Evolutionary conservation across 2,888 invertebrate genomes (phyloP).

Genomic region (Chironomus tentans): DNA sequence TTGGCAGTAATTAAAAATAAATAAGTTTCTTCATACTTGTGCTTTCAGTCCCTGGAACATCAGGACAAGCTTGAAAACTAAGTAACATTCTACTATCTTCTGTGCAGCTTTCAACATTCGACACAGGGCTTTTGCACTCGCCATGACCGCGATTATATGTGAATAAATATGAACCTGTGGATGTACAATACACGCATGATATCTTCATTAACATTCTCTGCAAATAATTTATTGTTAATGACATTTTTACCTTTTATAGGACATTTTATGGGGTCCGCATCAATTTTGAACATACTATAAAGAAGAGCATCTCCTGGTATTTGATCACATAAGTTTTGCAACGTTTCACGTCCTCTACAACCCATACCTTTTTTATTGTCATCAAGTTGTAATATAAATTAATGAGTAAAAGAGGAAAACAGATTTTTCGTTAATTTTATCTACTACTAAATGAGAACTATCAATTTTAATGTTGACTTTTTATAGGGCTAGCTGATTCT

Average conservation of each 20-base stretch:
- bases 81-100: conserved; percentile 83
- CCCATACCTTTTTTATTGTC: conserved; percentile 29
- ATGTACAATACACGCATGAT: not conserved
- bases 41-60: conserved; percentile 82
- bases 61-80: conserved; percentile 89
- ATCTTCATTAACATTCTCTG: not conserved
- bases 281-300: conserved; percentile 83
- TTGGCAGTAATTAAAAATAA: not conserved
- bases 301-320: conserved; percentile 83
- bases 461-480: no score
- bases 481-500: not conserved
- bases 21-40: conserved; percentile 53
- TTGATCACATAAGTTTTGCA: conserved; percentile 72
- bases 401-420: no score
- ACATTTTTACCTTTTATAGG: conserved; percentile 50
- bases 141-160: conserved; percentile 87
- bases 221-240: not conserved
- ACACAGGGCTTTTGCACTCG: conserved; percentile 79
- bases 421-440: no score
- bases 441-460: no score
- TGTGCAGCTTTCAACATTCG: conserved; percentile 88
- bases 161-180: conserved; percentile 75
- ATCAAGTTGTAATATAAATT: not conserved
- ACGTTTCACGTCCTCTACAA: conserved; percentile 47
- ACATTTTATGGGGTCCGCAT: conserved; percentile 79